These are phyloP conservation scores for Caenorhabditis virilis DNA, from an alignment of 2,888 invertebrate species.

Conservation along the genomic window DNA sequence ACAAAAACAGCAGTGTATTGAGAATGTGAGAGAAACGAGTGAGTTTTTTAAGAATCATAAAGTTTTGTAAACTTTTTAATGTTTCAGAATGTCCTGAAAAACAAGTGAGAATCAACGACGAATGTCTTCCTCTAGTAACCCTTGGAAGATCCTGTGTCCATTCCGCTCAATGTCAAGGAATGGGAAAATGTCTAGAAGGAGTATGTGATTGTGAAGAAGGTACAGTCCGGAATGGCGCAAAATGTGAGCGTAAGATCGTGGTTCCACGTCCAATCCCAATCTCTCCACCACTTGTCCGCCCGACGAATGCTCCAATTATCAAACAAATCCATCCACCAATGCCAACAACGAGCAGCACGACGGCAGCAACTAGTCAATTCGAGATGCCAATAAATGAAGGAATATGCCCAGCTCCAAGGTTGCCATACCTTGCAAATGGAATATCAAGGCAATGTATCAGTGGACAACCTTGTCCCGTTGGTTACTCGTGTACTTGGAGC, in stretches of 20 bases:
- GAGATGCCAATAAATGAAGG: constrained; percentile 30
- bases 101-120: constrained; percentile 45
- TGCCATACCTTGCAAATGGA: constrained; percentile 40
- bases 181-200: constrained; percentile 43
- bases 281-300: too few relatives aligned
- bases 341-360: constrained; percentile 17
- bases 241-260: constrained; percentile 38
- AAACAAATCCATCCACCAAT: constrained; percentile 32
- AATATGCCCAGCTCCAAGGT: constrained; percentile 41
- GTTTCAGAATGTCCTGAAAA: constrained; percentile 38
- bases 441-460: constrained; percentile 41
- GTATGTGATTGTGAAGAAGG: constrained; percentile 48
- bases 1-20: constrained; percentile 43
- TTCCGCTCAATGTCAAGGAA: constrained; percentile 42
- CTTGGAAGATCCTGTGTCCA: constrained; percentile 49
- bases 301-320: constrained; percentile 8
- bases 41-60: not conserved
- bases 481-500: constrained; percentile 49
- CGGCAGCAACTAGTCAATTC: constrained; percentile 7
- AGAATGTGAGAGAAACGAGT: not conserved
- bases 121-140: constrained; percentile 47
- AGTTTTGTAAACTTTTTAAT: not conserved
- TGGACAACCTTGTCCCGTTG: constrained; percentile 51
- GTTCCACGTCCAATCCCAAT: too few relatives aligned
- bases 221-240: constrained; percentile 31